Evolutionary conservation across 1,140 invertebrate genomes (phyloP).

Genomic region (Cydia fagiglandana): DNA sequence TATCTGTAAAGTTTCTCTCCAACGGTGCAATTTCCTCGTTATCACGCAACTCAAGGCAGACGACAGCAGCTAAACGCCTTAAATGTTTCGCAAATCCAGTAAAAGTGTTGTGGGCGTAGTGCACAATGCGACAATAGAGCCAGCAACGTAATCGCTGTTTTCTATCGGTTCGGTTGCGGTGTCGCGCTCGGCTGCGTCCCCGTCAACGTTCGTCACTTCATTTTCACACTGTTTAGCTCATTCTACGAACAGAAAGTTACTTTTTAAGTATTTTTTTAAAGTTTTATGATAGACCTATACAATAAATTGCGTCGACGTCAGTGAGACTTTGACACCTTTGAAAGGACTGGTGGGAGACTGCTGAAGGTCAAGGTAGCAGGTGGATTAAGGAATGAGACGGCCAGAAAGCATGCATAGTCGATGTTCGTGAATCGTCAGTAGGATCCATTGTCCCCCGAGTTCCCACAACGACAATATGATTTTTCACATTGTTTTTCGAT

Average conservation of each 20-base stretch:
- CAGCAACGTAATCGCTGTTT: constrained; percentile 70
- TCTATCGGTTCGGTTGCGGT: constrained; percentile 73
- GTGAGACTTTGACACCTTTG: background rate
- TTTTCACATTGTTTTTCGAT: background rate
- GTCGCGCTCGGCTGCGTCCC: constrained; percentile 64
- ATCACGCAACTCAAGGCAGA: constrained; percentile 59
- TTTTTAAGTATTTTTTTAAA: background rate
- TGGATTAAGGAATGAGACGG: too few species aligned
- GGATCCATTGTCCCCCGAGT: constrained; percentile 5
- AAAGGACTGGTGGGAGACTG: background rate
- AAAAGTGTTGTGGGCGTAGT: constrained; percentile 70
- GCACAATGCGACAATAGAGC: constrained; percentile 71
- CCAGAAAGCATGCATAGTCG: background rate
- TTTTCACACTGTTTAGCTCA: constrained; percentile 38
- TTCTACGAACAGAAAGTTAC: constrained; percentile 13
- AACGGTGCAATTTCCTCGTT: constrained; percentile 56
- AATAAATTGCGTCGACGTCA: background rate
- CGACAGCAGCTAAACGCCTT: constrained; percentile 62
- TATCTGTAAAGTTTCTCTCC: constrained; percentile 39
- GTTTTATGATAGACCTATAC: background rate
- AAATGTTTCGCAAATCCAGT: constrained; percentile 72
- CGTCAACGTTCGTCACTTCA: constrained; percentile 41
- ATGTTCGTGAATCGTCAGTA: background rate
- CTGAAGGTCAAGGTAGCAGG: background rate
- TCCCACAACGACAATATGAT: constrained; percentile 29